Conservation (phyloP, 1,140 invertebrate species). For the Bombus polaris region DNA sequence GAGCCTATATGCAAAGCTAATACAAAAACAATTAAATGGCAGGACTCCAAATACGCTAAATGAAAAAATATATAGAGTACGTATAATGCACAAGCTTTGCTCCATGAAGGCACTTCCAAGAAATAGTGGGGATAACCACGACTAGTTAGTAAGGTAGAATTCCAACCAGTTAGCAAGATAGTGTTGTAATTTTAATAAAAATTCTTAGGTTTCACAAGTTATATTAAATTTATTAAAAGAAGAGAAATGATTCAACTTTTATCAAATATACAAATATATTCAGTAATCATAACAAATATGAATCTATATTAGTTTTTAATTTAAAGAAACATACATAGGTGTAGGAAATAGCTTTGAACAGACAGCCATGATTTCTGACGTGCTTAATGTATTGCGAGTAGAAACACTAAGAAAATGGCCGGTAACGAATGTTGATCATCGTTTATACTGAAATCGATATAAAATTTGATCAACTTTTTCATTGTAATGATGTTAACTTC, state of each 20-base stretch:
- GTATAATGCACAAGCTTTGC: too few species aligned
- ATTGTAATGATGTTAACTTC: slow-evolving; percentile 12
- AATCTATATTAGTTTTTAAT: not conserved
- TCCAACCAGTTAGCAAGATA: not conserved
- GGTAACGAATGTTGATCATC: slow-evolving; percentile 63
- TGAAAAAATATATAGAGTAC: too few species aligned
- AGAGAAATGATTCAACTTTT: not conserved
- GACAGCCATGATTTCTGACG: slow-evolving; percentile 50
- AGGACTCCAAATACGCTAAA: not conserved
- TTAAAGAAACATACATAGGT: not conserved
- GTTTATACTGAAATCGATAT: not conserved
- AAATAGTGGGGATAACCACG: not conserved
- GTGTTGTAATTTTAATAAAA: not conserved
- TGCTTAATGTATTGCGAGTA: slow-evolving; percentile 15
- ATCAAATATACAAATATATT: not conserved
- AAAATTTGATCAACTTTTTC: slow-evolving; percentile 25
- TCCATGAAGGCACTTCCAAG: not conserved
- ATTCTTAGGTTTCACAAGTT: not conserved
- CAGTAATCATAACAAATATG: not conserved
- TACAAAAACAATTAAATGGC: not conserved
- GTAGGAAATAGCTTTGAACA: not conserved
- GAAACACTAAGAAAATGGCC: slow-evolving; percentile 68
- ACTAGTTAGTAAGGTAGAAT: not conserved
- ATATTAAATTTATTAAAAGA: not conserved
- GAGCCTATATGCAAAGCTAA: not conserved